A percentile compares a stretch with the other conserved stretches of the same genome.
These are phyloP conservation scores for Pilophorus perplexus DNA, from an alignment of 2,888 invertebrate species.

Conservation along the genomic window DNA sequence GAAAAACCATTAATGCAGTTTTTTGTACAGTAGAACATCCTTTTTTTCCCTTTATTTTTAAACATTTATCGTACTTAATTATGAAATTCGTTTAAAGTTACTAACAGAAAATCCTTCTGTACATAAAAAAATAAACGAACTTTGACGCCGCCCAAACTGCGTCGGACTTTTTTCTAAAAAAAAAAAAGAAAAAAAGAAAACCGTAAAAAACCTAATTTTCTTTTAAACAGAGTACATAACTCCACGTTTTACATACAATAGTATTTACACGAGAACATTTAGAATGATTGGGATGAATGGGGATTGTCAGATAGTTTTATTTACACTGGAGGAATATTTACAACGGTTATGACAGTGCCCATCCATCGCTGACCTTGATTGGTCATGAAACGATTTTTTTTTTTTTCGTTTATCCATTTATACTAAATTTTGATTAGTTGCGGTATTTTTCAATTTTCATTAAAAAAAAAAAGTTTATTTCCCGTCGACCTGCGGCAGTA, in stretches of 20 bases:
- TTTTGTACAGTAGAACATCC: constrained; percentile 17
- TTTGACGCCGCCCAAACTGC: background rate
- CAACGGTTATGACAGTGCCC: constrained; percentile 24
- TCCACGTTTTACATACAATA: background rate
- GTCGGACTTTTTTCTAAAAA: background rate
- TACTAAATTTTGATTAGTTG: background rate
- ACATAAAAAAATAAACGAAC: background rate
- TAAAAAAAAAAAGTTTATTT: background rate
- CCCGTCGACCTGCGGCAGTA: too few relatives aligned
- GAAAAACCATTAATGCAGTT: constrained; percentile 29
- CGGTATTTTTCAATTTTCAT: background rate
- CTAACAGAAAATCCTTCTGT: background rate
- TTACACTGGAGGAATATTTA: constrained; percentile 24
- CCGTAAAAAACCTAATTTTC: too few relatives aligned
- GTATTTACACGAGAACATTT: constrained; percentile 38
- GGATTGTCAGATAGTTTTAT: constrained; percentile 18
- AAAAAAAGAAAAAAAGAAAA: background rate
- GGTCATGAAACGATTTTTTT: background rate
- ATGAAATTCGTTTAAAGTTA: constrained; percentile 17
- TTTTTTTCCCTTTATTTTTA: background rate
- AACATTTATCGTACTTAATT: constrained; percentile 3
- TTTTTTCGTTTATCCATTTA: constrained; percentile 1
- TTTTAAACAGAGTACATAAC: background rate
- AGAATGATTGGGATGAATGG: constrained; percentile 35
- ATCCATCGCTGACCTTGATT: constrained; percentile 15